Evolutionary conservation across 2,113 vertebrate species (phyloP), one percentile per base, ranked within the genome.

Genomic region (zebrafish (Danio rerio)): DNA sequence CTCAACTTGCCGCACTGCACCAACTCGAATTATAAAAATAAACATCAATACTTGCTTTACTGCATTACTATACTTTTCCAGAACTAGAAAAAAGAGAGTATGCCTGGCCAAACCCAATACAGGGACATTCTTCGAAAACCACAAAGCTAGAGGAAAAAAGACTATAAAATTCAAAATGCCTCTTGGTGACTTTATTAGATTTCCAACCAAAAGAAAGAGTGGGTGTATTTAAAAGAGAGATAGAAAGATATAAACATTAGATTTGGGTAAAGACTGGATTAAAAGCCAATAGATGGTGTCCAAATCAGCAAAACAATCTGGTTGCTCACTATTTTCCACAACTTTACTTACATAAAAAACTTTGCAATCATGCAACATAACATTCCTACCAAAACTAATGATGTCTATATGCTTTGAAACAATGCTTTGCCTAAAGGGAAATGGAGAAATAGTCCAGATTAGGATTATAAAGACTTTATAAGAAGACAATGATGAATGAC

Each of bases 141-240:
- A 7, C 83, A 82, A 76, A 69, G 81, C 80, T 78, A 62, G 20
- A 61, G 71, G 8, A 81, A 73, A 74, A 78, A 66, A 63, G 2
- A 62, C 50, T 65, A 78, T 56, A 49, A 81, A 85, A 72, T 62
- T 78, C 77, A 81, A 62, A 81, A 66, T 76, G 71, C 50, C 50
- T 84, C 66, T 66, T 18, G 5, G 72, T 61, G 72, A 80, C 78
- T 95, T 96, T 95, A 97, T 96, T 95, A 94, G 90, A 88, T 89
- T 90, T 92, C 82, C 80, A 74, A 87, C 86, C 90, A 86, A 91
- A 88, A 91, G 86, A 90, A 93, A 94, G 89, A 94, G 18, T 45
- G 7, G 8, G 10, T 10, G 12, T 1, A 0, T 52, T 52, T 31
- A 49, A 73, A 52, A 74, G 49, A 43, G 21, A 61, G 21, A 78